Conservation (phyloP, 2,113 vertebrate genomes). For the Heterotilapia buettikoferi region DNA sequence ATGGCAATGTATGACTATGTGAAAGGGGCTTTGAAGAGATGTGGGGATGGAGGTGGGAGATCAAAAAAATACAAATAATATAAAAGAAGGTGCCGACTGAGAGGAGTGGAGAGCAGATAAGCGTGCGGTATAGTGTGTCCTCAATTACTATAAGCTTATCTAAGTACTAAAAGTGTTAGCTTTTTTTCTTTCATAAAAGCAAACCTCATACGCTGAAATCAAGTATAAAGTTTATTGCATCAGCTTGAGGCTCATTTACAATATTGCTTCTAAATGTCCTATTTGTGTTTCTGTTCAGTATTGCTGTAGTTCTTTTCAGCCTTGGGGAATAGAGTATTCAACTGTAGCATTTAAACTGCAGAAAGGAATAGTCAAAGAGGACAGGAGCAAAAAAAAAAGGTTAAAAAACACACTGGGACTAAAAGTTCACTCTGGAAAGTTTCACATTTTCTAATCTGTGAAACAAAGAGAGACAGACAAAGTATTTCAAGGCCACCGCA, state of each 20-base stretch:
- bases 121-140: neutral
- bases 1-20: neutral
- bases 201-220: neutral
- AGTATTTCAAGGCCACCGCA: constrained; percentile 15
- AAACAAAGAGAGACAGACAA: neutral
- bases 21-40: neutral
- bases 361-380: neutral
- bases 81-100: neutral
- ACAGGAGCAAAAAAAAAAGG: neutral
- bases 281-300: neutral
- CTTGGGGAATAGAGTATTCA: neutral
- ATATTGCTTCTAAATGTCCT: neutral
- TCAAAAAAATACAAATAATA: neutral
- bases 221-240: neutral
- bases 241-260: neutral
- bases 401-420: neutral
- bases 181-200: neutral
- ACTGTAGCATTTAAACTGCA: neutral
- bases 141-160: neutral
- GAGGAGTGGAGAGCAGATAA: neutral
- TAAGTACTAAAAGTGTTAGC: neutral
- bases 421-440: neutral
- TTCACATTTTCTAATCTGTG: neutral
- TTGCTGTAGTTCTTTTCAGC: neutral
- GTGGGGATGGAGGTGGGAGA: neutral